Evolutionary conservation across 2,113 vertebrate genomes (phyloP).

Genomic region (Gallinago jamesoni): DNA sequence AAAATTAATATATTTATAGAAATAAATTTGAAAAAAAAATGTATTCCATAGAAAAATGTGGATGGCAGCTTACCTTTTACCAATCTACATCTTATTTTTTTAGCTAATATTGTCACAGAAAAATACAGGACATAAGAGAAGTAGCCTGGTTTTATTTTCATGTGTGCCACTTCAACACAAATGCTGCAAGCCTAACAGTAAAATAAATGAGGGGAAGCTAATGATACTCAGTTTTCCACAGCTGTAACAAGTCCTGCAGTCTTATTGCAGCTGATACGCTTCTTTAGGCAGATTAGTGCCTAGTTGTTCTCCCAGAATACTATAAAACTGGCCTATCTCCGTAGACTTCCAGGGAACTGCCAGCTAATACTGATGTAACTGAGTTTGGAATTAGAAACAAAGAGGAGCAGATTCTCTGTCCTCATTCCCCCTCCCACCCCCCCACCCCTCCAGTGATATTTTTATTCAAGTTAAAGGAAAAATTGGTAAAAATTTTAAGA

Average conservation of each 20-base stretch:
- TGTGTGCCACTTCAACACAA: neutral
- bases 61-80: neutral
- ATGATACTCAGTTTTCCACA: conserved; percentile 4
- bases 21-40: neutral
- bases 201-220: conserved; percentile 50
- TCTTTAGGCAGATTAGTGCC: neutral
- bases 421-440: fast-evolving
- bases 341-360: neutral
- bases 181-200: neutral
- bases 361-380: neutral
- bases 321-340: neutral
- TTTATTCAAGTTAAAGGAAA: neutral
- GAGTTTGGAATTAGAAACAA: neutral
- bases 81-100: neutral
- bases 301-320: neutral
- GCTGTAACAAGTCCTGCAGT: neutral
- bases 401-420: neutral
- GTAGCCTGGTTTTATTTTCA: neutral
- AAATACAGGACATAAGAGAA: neutral
- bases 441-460: neutral
- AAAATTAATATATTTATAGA: neutral
- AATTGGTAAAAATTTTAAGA: neutral
- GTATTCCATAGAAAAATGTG: neutral
- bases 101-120: neutral
- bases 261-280: neutral